Conservation (phyloP, 2,113 vertebrate species). For the Polyodon spathula region DNA sequence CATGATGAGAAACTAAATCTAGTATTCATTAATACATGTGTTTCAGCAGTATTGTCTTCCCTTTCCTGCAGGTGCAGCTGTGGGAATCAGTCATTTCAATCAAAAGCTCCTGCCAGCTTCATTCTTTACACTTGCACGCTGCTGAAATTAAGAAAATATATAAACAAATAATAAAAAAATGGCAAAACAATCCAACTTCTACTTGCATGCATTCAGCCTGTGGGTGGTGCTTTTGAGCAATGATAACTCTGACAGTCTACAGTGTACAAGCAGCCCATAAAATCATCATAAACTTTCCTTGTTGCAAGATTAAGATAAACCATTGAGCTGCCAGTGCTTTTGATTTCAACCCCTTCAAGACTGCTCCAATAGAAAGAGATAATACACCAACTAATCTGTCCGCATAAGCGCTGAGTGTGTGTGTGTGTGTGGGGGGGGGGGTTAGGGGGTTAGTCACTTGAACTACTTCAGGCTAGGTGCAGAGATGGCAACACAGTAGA, state of each 20-base stretch:
- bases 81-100: constrained; percentile 85
- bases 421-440: too few relatives aligned
- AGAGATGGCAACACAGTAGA: too few relatives aligned
- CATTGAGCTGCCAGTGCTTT: background rate
- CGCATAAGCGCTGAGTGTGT: too few relatives aligned
- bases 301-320: constrained; percentile 1
- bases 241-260: constrained; percentile 21
- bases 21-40: constrained; percentile 83
- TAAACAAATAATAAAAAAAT: constrained; percentile 15
- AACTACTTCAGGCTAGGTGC: too few relatives aligned
- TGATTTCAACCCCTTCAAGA: too few relatives aligned
- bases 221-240: constrained; percentile 76
- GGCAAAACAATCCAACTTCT: background rate
- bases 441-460: too few relatives aligned
- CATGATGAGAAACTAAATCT: constrained; percentile 79
- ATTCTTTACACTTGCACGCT: constrained; percentile 73
- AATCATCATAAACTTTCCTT: constrained; percentile 49
- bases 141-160: constrained; percentile 54
- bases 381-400: too few relatives aligned
- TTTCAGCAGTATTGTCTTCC: constrained; percentile 86
- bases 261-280: constrained; percentile 25
- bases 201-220: constrained; percentile 35
- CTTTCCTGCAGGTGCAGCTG: constrained; percentile 78
- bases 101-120: constrained; percentile 74
- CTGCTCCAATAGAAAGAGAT: too few relatives aligned